Conservation (phyloP, 2,797 vertebrate genomes). For the Crenichthys baileyi region DNA sequence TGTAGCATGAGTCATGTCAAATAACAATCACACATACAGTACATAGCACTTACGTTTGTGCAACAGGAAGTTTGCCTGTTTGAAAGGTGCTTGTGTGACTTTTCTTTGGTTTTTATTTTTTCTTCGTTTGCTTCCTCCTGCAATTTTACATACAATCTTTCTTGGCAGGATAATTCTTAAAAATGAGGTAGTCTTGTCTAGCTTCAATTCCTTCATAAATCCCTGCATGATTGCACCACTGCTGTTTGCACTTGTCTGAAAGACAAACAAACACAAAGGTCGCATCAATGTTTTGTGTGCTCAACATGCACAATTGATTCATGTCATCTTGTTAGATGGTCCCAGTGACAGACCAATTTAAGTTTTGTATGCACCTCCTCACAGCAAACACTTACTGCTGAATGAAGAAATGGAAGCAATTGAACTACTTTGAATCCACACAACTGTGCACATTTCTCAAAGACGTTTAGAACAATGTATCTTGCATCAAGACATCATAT, state of each 20-base stretch:
- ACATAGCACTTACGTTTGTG: constrained; percentile 5
- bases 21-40: background rate
- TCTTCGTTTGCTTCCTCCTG: constrained; percentile 1
- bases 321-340: constrained; percentile 30
- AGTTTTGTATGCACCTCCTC: constrained; percentile 10
- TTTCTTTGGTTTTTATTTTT: constrained; percentile 9
- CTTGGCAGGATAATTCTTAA: constrained; percentile 29
- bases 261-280: constrained; percentile 37
- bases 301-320: constrained; percentile 36
- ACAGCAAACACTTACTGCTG: constrained; percentile 11
- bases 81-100: background rate
- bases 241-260: constrained; percentile 38
- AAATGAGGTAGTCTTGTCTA: constrained; percentile 20
- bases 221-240: constrained; percentile 29
- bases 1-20: constrained; percentile 2
- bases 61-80: background rate
- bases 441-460: constrained; percentile 9
- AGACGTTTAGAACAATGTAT: background rate
- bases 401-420: constrained; percentile 22
- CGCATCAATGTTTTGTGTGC: constrained; percentile 29
- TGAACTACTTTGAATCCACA: constrained; percentile 4
- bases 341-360: constrained; percentile 27
- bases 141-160: constrained; percentile 20
- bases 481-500: background rate
- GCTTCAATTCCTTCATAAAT: constrained; percentile 26